phyloP scores from a whole-genome alignment of 2,888 invertebrate genomes.

The Nysson spinosus region DNA sequence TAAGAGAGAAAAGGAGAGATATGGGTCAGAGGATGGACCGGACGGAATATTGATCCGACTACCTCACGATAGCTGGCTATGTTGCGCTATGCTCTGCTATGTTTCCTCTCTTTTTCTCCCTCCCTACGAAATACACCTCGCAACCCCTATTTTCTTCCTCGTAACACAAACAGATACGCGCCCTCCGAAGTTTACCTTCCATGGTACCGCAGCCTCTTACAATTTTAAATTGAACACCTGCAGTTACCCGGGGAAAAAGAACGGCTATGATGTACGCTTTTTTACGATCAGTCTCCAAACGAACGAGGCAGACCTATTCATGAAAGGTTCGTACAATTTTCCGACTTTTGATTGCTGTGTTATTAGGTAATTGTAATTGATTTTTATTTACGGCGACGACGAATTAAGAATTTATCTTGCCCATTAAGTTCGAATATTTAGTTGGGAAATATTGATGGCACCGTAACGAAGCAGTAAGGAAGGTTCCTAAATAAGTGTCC shows the following conservation, averaged over 20 bases:
- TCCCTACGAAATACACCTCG: neutral
- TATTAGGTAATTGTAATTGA: too few relatives aligned
- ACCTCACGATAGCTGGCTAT: slow-evolving; percentile 69
- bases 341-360: too few relatives aligned
- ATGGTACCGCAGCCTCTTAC: slow-evolving; percentile 30
- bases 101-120: slow-evolving; percentile 41
- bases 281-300: too few relatives aligned
- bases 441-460: too few relatives aligned
- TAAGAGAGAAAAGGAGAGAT: slow-evolving; percentile 72
- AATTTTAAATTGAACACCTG: slow-evolving; percentile 46
- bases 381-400: too few relatives aligned
- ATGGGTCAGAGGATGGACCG: slow-evolving; percentile 76
- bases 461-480: too few relatives aligned
- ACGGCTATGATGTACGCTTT: too few relatives aligned
- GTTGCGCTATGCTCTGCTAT: slow-evolving; percentile 63
- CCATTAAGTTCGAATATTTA: too few relatives aligned
- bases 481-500: too few relatives aligned
- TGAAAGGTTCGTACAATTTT: too few relatives aligned
- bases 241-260: slow-evolving; percentile 5
- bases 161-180: slow-evolving; percentile 35
- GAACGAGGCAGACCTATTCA: too few relatives aligned
- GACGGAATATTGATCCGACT: slow-evolving; percentile 76
- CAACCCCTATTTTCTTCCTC: neutral
- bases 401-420: too few relatives aligned
- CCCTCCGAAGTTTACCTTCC: slow-evolving; percentile 46